Percentiles rank a stretch among this genome's conserved stretches.
These are phyloP conservation scores for Oncorhynchus kisutch DNA, from an alignment of 2,113 vertebrate species.

Conservation along the genomic window DNA sequence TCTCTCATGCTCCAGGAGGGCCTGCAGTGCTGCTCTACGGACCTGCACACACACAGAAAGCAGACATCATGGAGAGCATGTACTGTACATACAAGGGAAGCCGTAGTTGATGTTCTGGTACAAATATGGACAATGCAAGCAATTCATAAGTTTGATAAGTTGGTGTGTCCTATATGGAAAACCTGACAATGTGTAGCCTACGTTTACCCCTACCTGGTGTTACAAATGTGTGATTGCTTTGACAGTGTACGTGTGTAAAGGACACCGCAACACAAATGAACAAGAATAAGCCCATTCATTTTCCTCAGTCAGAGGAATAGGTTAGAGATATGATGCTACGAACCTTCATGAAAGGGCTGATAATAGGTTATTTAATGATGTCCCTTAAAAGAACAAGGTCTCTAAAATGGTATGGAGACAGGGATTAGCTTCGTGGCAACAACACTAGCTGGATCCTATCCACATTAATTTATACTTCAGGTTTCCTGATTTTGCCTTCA, in stretches of 20 bases:
- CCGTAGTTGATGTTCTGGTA: background rate
- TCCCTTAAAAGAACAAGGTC: no score
- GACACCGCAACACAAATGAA: background rate
- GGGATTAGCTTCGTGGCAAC: no score
- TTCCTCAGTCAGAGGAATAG: no score
- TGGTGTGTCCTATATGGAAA: background rate
- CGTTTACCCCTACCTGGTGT: background rate
- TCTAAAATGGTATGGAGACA: no score
- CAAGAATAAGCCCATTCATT: no score
- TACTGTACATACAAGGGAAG: background rate
- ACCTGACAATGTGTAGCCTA: background rate
- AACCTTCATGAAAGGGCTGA: no score
- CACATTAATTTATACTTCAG: no score
- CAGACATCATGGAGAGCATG: background rate
- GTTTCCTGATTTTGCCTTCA: no score
- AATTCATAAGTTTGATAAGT: no score
- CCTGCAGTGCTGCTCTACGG: conserved; percentile 33
- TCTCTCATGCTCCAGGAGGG: conserved; percentile 37
- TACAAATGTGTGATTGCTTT: background rate
- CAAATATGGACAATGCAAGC: background rate
- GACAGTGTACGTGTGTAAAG: background rate
- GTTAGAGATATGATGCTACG: no score
- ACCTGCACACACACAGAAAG: conserved; percentile 22
- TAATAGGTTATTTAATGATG: no score
- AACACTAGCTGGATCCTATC: no score